Evolutionary conservation across 1,140 invertebrate genomes (phyloP).

Genomic region (Drosophila bifasciata): DNA sequence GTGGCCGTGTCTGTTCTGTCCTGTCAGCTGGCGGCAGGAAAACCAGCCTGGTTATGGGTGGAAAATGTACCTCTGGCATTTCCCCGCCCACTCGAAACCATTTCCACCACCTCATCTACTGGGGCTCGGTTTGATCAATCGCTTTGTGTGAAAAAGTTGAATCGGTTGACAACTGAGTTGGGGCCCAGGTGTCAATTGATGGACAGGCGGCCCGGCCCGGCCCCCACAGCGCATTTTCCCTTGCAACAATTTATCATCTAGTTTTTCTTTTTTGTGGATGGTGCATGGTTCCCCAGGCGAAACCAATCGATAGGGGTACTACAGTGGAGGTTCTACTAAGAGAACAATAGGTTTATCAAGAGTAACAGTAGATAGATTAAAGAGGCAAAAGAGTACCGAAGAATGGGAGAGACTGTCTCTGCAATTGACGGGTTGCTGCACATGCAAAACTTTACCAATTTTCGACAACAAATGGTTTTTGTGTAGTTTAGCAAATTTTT

Average conservation of each 20-base stretch:
- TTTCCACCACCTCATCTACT: not conserved
- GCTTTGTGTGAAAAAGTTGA: slow-evolving; percentile 44
- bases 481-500: slow-evolving; percentile 36
- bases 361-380: no score
- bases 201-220: slow-evolving; percentile 24
- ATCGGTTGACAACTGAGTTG: slow-evolving; percentile 43
- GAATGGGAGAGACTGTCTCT: slow-evolving; percentile 11
- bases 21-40: no score
- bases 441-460: slow-evolving; percentile 44
- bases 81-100: slow-evolving; percentile 4
- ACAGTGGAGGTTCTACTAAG: not conserved
- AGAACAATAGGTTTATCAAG: no score
- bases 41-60: slow-evolving; percentile 13
- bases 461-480: slow-evolving; percentile 6
- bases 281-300: not conserved
- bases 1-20: no score
- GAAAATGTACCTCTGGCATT: slow-evolving; percentile 14
- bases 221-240: slow-evolving; percentile 27
- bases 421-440: slow-evolving; percentile 55
- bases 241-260: slow-evolving; percentile 69
- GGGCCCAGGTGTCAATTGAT: slow-evolving; percentile 50
- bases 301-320: slow-evolving; percentile 40
- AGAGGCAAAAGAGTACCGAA: no score
- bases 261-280: slow-evolving; percentile 28
- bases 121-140: slow-evolving; percentile 47